Conservation (phyloP, 1,140 invertebrate genomes). For the Trigoniulus corallinus region DNA sequence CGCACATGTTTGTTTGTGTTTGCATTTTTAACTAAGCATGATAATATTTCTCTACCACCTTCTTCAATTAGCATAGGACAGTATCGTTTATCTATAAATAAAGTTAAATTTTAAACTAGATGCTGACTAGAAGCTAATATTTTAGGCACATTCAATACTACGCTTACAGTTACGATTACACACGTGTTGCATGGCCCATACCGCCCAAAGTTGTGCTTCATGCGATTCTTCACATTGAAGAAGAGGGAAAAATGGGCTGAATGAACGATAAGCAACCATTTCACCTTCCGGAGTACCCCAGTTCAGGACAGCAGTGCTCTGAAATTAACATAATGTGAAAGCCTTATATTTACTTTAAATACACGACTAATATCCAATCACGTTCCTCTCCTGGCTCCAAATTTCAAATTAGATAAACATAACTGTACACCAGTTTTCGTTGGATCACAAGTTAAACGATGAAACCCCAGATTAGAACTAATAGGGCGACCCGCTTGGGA, state of each 20-base stretch:
- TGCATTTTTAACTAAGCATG: slow-evolving; percentile 21
- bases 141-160: too few relatives aligned
- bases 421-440: too few relatives aligned
- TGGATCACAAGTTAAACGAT: too few relatives aligned
- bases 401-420: too few relatives aligned
- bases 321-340: slow-evolving; percentile 16
- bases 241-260: slow-evolving; percentile 57
- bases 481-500: too few relatives aligned
- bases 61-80: slow-evolving; percentile 51
- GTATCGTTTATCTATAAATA: slow-evolving; percentile 45
- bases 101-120: neutral
- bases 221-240: slow-evolving; percentile 38
- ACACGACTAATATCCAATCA: too few relatives aligned
- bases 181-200: slow-evolving; percentile 70
- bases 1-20: slow-evolving; percentile 6
- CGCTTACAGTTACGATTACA: slow-evolving; percentile 56
- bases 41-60: slow-evolving; percentile 37
- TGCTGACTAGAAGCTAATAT: neutral
- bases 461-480: too few relatives aligned
- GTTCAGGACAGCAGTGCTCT: slow-evolving; percentile 39
- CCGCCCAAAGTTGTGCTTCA: slow-evolving; percentile 60
- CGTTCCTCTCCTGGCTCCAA: too few relatives aligned
- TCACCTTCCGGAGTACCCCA: slow-evolving; percentile 57
- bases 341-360: too few relatives aligned
- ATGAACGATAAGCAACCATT: slow-evolving; percentile 71